Base-by-base conservation (phyloP, 2,113 vertebrate genomes). In the Callopanchax toddi region DNA sequence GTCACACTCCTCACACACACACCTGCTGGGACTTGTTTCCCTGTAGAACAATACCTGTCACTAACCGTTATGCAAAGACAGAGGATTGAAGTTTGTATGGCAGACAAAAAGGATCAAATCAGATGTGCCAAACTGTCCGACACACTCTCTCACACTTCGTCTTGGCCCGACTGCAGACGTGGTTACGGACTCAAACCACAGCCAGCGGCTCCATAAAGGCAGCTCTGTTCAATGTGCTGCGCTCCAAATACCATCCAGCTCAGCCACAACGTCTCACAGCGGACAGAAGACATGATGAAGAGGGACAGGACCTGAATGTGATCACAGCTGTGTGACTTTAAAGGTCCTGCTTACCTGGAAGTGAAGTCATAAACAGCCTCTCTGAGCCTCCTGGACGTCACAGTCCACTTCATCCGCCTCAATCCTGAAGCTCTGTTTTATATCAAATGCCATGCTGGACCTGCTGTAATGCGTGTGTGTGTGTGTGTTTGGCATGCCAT, bases 11-110 rank as follows among this genome's bases (percentile, higher is more conserved):
- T 81, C 78, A 53, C 11, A 73, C 73, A 75, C 62, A 79, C 89
- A 91, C 88, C 90, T 91, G 90, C 86, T 49, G 11, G 45, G 51
- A 70, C 74, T 73, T 69, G 85, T 89, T 80, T 78, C 62, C 72
- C 79, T 34, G 60, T 20, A 72, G 75, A 79, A 88, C 87, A 85
- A 83, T 82, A 79, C 78, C 66, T 87, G 83, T 86, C 88, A 85
- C 66, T 58, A 17, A 23, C 21, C 59, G 63, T 70, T 66, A 59
- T 68, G 55, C 58, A 56, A 52, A 52, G 53, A 60, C 48, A 45
- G 44, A 74, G 44, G 60, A 56, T 69, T 64, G 50, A 26, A 63
- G 50, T 21, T 75, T 57, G 49, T 32, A 34, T 55, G 52, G 23
- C 39, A 58, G 73, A 74, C 63, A 66, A 49, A 67, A 42, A 26